Evolutionary conservation across 2,113 vertebrate genomes (phyloP), one percentile per base, ranked within the genome.

Genomic region (Apistogramma diplotaenia): DNA sequence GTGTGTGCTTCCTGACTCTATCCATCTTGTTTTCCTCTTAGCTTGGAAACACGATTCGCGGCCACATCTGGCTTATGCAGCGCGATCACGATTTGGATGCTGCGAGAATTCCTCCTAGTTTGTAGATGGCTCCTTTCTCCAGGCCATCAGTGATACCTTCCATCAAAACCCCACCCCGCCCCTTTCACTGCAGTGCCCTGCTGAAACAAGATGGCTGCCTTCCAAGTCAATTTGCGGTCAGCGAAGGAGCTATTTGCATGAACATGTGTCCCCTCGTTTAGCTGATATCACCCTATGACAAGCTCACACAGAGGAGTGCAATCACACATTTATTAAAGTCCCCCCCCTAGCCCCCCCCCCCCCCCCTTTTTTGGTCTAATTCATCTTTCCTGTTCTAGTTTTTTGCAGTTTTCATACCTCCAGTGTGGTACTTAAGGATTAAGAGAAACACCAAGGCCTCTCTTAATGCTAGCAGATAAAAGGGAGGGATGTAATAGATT

Each of bases 161-260:
- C 23, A 77, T 87, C 77, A 70, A 73, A 15, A 19, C 31, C 49
- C 56, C 74, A 43, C 40, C 67, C 31, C 49, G 53, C 74, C 49
- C 40, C 67, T 79, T 73, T 86, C 67, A 77, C 88, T 0, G 35
- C 85, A 86, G 76, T 62, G 85, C 35, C 37, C 82, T 61, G 73
- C 78, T 86, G 76, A 89, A 88, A 59, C 89, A 93, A 92, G 84
- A 91, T 91, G 92, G 91, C 91, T 85, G 56, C 83, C 76, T 83
- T 93, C 93, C 91, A 93, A 90, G 82, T 91, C 87, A 90, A 93
- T 91, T 91, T 93, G 89, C 74, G 86, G 88, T 89, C 92, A 92
- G 88, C 46, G 51, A 81, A 91, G 83, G 60, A 86, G 74, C 89
- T 82, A 89, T 92, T 92, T 94, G 85, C 92, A 83, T 90, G 83